Evolutionary conservation across 2,797 vertebrate genomes (phyloP), one percentile per base, ranked within the genome.

Genomic region (Clarias platycephalus): DNA sequence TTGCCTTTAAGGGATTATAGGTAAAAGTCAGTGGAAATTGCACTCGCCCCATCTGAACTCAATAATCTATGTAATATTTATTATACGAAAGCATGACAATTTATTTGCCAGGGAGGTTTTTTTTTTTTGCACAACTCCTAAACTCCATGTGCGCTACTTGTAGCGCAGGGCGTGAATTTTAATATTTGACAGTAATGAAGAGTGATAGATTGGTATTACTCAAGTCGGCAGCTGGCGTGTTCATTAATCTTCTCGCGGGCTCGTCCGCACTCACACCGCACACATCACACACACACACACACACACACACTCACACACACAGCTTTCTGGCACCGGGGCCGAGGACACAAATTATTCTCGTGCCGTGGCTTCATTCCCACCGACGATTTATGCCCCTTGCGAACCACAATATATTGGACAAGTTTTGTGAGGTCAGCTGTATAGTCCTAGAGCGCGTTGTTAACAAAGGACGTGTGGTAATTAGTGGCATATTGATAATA

Each of bases 101-200:
- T 72, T 78, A 84, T 86, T 82, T 74, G 28, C 77, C 80, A 20
- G 8, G 20, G 9, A 72, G 76, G 22, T 93, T 95, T 75, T 95
- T 75, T 93, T 95, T 75, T 95, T 75, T 95, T 95, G 94, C 94
- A 96, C 94, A 96, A 96, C 95, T 96, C 93, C 91, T 94, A 94
- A 95, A 83, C 80, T 85, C 94, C 93, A 93, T 95, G 93, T 94
- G 95, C 94, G 92, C 94, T 95, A 92, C 94, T 95, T 95, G 95
- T 95, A 96, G 96, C 93, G 93, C 94, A 94, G 94, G 96, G 95
- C 95, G 94, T 95, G 94, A 95, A 94, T 96, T 96, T 92, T 96
- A 95, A 94, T 97, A 95, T 95, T 94, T 97, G 97, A 97, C 97
- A 97, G 96, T 97, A 97, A 98, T 97, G 96, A 97, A 96, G 96